Evolutionary conservation across 2,888 invertebrate species (phyloP).

Genomic region (Lucinisca nassula): DNA sequence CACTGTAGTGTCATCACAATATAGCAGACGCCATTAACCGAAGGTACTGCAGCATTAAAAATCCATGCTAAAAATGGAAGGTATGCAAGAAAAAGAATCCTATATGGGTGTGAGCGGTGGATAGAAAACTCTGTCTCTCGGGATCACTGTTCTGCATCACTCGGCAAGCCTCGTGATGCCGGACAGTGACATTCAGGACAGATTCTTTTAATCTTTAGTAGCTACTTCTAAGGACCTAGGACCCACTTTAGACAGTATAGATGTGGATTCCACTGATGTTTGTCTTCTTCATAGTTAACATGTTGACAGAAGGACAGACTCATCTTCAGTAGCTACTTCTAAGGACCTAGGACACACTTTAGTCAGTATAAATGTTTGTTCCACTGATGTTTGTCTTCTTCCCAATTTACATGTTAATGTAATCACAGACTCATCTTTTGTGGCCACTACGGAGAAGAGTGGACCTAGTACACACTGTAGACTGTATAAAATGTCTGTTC

Average conservation of each 20-base stretch:
- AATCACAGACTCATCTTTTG: slow-evolving; percentile 82
- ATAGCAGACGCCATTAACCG: no score
- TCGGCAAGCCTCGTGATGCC: no score
- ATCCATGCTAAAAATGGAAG: no score
- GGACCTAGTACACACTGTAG: slow-evolving; percentile 89
- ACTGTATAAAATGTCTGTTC: slow-evolving; percentile 90
- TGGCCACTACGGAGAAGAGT: slow-evolving; percentile 87
- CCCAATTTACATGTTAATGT: slow-evolving; percentile 89
- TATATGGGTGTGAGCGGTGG: no score
- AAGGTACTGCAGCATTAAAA: no score
- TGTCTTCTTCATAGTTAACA: slow-evolving; percentile 89
- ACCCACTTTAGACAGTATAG: neutral
- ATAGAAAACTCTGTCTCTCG: no score
- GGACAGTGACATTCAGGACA: no score
- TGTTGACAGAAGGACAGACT: no score
- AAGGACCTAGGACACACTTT: slow-evolving; percentile 89
- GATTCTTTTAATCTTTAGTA: slow-evolving; percentile 78
- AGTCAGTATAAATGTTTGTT: slow-evolving; percentile 90
- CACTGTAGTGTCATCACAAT: no score
- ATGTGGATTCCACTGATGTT: slow-evolving; percentile 81
- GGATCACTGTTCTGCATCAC: no score
- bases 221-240: slow-evolving; percentile 88
- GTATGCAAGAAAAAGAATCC: no score
- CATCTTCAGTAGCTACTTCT: slow-evolving; percentile 86
- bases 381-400: slow-evolving; percentile 89